Percentiles rank a stretch among this genome's conserved stretches.
Conservation (phyloP, 2,888 invertebrate species). For the Linhomoeus sp. region DNA sequence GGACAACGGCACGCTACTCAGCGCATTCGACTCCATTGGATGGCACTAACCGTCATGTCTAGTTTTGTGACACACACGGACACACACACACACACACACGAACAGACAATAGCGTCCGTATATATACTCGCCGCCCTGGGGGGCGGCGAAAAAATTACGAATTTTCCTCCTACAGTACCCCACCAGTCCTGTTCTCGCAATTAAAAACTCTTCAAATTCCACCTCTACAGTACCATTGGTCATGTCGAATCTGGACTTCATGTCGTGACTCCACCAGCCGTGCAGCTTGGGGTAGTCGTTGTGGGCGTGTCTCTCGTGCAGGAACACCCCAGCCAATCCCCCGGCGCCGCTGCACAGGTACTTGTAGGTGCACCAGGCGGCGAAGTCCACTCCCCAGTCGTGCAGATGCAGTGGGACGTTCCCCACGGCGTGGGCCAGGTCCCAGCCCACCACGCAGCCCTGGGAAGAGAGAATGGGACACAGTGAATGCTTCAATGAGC, state of each 20-base stretch:
- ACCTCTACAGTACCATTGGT: conserved; percentile 26
- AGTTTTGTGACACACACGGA: too few species aligned
- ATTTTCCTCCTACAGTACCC: too few species aligned
- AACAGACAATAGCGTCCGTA: too few species aligned
- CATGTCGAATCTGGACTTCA: conserved; percentile 36
- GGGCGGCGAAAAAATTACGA: too few species aligned
- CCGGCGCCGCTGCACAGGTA: conserved; percentile 36
- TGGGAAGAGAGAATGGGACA: too few species aligned
- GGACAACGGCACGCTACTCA: too few species aligned
- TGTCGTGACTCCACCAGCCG: conserved; percentile 41
- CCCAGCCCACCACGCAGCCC: conserved; percentile 40
- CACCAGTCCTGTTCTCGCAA: too few species aligned
- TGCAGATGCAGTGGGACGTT: conserved; percentile 38
- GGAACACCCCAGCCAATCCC: conserved; percentile 34
- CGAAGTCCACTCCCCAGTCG: conserved; percentile 42
- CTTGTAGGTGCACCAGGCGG: conserved; percentile 42
- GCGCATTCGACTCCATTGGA: too few species aligned
- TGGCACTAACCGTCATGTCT: too few species aligned
- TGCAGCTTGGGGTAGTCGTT: conserved; percentile 30
- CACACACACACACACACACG: too few species aligned
- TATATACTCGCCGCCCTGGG: too few species aligned
- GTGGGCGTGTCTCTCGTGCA: conserved; percentile 32
- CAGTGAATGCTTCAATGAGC: too few species aligned
- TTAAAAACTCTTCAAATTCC: background rate
- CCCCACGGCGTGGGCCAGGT: conserved; percentile 40